phyloP scores from a whole-genome alignment of 1,140 invertebrate genomes.

The Aphis gossypii region DNA sequence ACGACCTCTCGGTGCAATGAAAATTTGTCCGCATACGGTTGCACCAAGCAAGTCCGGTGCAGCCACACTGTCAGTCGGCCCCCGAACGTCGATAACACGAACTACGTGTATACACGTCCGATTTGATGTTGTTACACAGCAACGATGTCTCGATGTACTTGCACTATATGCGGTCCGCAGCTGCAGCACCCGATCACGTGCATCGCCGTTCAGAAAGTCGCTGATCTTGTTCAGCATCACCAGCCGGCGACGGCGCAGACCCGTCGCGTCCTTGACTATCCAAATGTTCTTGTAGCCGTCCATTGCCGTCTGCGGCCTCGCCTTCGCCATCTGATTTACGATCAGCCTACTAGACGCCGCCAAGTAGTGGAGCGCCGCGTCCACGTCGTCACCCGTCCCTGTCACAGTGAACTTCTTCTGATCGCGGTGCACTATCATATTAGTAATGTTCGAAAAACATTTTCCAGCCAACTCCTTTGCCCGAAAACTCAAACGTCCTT shows the following conservation, averaged over 20 bases:
- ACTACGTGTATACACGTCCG: background rate
- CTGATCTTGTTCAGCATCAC: background rate
- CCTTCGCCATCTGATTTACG: background rate
- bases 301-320: background rate
- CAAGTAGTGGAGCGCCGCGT: background rate
- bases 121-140: background rate
- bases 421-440: background rate
- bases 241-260: background rate
- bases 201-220: background rate
- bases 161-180: background rate
- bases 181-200: rapidly evolving
- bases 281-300: slow-evolving; percentile 34
- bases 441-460: slow-evolving; percentile 26
- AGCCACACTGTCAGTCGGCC: background rate
- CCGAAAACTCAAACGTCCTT: background rate
- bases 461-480: background rate
- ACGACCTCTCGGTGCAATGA: background rate
- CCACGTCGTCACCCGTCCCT: background rate
- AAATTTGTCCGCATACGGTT: background rate
- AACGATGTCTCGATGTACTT: slow-evolving; percentile 23
- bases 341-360: background rate
- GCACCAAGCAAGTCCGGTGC: background rate
- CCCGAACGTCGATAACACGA: background rate
- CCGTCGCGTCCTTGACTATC: background rate
- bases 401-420: background rate